A percentile compares a stretch with the other conserved stretches of the same genome.
phyloP scores from a whole-genome alignment of 2,113 vertebrate species.

The Calypte anna region DNA sequence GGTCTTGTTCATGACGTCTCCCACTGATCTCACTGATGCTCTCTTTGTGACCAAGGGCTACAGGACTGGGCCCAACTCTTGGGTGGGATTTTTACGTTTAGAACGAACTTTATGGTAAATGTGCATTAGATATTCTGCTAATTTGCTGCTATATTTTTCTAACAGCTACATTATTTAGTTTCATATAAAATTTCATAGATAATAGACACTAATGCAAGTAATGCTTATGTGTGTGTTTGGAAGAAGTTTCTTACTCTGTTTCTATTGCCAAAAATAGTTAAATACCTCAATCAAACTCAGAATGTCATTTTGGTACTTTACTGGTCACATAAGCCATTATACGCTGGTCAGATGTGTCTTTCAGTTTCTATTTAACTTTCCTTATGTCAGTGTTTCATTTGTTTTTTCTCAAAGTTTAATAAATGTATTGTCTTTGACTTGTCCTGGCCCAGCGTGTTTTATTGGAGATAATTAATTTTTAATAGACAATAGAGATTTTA shows the following conservation, averaged over 20 bases:
- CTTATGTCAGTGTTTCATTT: conserved; percentile 79
- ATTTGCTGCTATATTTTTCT: conserved; percentile 81
- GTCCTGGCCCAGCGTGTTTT: conserved; percentile 12
- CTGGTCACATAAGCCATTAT: conserved; percentile 82
- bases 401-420: conserved; percentile 82
- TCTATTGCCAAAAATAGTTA: conserved; percentile 85
- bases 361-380: conserved; percentile 83
- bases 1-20: conserved; percentile 1
- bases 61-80: conserved; percentile 42
- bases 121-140: conserved; percentile 77
- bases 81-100: conserved; percentile 68
- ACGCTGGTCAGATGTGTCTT: conserved; percentile 76
- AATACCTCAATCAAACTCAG: conserved; percentile 86
- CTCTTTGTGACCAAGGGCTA: conserved; percentile 54
- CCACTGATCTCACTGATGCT: conserved; percentile 31
- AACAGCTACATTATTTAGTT: conserved; percentile 78
- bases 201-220: conserved; percentile 77
- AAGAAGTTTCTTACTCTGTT: conserved; percentile 75
- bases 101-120: conserved; percentile 67
- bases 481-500: background rate
- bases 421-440: conserved; percentile 85
- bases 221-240: conserved; percentile 76
- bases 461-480: background rate
- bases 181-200: conserved; percentile 73
- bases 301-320: conserved; percentile 87